Evolutionary conservation across 1,140 invertebrate genomes (phyloP), one percentile per base, ranked within the genome.

Genomic region (Bicyclus anynana): DNA sequence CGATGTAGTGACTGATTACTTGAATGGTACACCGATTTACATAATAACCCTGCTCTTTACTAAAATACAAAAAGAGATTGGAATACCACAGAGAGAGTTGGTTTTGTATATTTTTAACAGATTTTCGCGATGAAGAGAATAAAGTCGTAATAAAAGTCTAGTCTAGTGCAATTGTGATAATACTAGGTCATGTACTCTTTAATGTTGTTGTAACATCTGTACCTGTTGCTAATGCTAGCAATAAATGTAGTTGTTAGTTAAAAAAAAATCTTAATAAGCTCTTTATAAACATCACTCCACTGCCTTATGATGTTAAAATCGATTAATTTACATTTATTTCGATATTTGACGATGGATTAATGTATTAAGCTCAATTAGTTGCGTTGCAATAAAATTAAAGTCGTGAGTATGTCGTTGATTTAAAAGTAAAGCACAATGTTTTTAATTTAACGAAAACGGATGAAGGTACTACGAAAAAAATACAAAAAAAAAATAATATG

Each of bases 191-290:
- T 33, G 29, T 33, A 33, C 29, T n/a, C 29, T n/a, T n/a, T 33
- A 33, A 33, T 33, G 37, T 54, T 29, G 58, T 60, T 60, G 58
- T 60, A 53, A 35, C 26, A 50, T 60, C 21, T 29, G 47, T 54
- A 60, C 58, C 51, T 60, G 52, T 49, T 60, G 37, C 26, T 54
- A 54, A 14, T 33, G n/a, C n/a, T n/a, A n/a, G n/a, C n/a, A n/a
- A n/a, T n/a, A n/a, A 18, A 52, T 40, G 26, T 42, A 52, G 26
- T 49, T 37, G 17, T 33, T 27, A 42, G 12, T 53, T 33, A 33
- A 37, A 12, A 29, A 33, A 23, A n/a, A 27, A 33, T 53, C 14
- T 7, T 47, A 44, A 6, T 17, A 51, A 47, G 12, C 27, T 13
- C n/a, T 40, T 47, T 38, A 46, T 49, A 46, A 48, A 49, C 21